Evolutionary conservation across 2,797 vertebrate species (phyloP).

Genomic region (Martes flavigula): DNA sequence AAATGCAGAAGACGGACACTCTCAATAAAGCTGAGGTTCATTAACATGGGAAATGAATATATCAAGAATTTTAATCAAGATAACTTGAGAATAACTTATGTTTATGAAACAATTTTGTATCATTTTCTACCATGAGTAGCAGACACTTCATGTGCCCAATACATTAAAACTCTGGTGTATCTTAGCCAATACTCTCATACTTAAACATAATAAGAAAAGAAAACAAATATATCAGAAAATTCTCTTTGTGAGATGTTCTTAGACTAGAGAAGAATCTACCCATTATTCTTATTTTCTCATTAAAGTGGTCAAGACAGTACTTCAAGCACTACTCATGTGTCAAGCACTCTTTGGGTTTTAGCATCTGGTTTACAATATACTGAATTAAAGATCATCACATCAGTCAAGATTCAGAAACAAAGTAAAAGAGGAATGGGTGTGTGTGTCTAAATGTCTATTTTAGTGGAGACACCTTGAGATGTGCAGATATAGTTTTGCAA

Average conservation of each 20-base stretch:
- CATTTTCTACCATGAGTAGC: not conserved
- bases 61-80: not conserved
- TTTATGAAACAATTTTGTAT: not conserved
- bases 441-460: not conserved
- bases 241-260: not conserved
- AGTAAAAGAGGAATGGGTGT: not conserved
- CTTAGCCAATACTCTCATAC: not conserved
- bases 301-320: not conserved
- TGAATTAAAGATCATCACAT: not conserved
- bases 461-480: not conserved
- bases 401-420: not conserved
- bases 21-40: slow-evolving; percentile 4
- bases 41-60: not conserved
- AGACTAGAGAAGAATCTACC: not conserved
- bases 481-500: not conserved
- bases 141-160: not conserved
- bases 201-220: not conserved
- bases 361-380: not conserved
- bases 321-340: not conserved
- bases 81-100: not conserved
- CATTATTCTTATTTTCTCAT: not conserved
- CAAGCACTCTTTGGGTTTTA: not conserved
- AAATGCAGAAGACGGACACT: not conserved
- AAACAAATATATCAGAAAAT: not conserved
- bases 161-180: not conserved